A percentile compares a stretch with the other conserved stretches of the same genome.
These are phyloP conservation scores for Oconnorella tubifera DNA, from an alignment of 2,888 invertebrate species.

Conservation along the genomic window DNA sequence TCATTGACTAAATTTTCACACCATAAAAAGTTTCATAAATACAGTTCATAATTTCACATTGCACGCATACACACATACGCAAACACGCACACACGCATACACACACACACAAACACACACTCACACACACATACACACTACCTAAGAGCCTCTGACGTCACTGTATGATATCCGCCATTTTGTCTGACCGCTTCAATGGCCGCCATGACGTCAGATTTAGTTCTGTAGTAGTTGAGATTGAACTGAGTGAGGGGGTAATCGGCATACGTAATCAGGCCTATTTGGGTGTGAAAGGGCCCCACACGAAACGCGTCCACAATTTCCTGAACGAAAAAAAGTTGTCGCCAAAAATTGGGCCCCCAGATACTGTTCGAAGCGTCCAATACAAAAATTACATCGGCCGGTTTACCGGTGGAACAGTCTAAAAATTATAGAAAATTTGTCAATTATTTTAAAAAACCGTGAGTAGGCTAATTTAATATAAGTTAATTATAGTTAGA, in stretches of 20 bases:
- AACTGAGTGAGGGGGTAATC: slow-evolving; percentile 14
- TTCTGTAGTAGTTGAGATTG: slow-evolving; percentile 12
- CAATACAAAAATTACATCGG: slow-evolving; percentile 45
- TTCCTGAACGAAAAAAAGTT: slow-evolving; percentile 40
- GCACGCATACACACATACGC: no score
- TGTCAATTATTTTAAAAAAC: no score
- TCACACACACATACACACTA: no score
- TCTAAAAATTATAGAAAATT: no score
- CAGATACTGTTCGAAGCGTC: slow-evolving; percentile 42
- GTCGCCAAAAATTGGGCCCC: slow-evolving; percentile 42
- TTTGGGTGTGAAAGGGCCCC: slow-evolving; percentile 1
- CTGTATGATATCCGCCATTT: slow-evolving; percentile 23
- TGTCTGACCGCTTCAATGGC: slow-evolving; percentile 14
- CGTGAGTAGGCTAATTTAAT: no score
- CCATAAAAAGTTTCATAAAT: no score
- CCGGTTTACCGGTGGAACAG: slow-evolving; percentile 24
- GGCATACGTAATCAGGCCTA: slow-evolving; percentile 20
- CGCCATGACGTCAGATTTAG: slow-evolving; percentile 14
- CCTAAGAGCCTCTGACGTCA: slow-evolving; percentile 28
- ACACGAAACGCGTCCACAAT: slow-evolving; percentile 18
- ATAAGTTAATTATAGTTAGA: no score
- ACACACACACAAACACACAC: no score
- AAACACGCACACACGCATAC: no score
- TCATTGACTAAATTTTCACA: no score
- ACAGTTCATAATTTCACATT: no score